phyloP scores from a whole-genome alignment of 2,113 vertebrate species.

The Callospermophilus lateralis region DNA sequence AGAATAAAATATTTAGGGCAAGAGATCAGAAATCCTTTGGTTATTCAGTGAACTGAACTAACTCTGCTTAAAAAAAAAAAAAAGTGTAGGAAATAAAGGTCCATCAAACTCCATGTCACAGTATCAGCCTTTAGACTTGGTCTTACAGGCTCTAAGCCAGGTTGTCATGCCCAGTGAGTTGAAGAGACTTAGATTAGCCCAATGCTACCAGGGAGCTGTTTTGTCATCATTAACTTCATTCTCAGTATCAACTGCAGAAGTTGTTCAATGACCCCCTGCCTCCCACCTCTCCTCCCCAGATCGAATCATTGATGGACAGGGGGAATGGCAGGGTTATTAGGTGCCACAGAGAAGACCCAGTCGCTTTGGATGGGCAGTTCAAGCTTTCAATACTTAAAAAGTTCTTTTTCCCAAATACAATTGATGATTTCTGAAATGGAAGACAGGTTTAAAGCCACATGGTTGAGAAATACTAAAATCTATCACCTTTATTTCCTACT shows the following conservation, averaged over 20 bases:
- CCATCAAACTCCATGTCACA: conserved; percentile 55
- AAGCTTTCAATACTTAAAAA: not conserved
- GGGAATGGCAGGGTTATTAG: not conserved
- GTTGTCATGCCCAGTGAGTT: not conserved
- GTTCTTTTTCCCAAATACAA: not conserved
- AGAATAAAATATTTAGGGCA: conserved; percentile 81
- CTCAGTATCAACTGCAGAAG: conserved; percentile 12
- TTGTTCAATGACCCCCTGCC: not conserved
- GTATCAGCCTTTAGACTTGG: conserved; percentile 36
- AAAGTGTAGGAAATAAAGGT: conserved; percentile 50
- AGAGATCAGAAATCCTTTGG: conserved; percentile 76
- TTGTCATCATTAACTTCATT: conserved; percentile 16
- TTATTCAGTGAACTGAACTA: conserved; percentile 78
- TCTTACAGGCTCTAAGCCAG: not conserved
- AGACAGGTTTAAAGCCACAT: not conserved
- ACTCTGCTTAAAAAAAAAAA: conserved; percentile 59
- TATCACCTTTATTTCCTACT: not conserved
- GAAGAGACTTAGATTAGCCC: conserved; percentile 36
- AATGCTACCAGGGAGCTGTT: not conserved
- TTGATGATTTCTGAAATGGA: not conserved
- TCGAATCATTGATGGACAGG: not conserved
- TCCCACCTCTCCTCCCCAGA: not conserved
- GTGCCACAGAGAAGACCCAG: not conserved
- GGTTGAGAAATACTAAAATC: conserved; percentile 4
- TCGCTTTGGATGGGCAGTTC: not conserved